Evolutionary conservation across 2,113 vertebrate genomes (phyloP), one percentile per base, ranked within the genome.

Genomic region (Scalopus aquaticus): DNA sequence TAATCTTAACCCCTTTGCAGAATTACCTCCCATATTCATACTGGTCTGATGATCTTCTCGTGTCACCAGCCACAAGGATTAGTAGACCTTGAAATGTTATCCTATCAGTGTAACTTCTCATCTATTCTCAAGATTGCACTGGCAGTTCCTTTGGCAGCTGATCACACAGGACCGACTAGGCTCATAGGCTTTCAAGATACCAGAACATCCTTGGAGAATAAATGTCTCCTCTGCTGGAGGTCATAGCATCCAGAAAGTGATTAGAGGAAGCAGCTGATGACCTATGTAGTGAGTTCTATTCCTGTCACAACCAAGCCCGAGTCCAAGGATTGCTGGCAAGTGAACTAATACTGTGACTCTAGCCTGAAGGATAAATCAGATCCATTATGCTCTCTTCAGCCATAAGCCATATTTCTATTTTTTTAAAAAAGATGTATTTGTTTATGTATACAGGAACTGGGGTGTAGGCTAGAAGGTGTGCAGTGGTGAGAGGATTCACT

Each of bases 21-120:
- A 69, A 84, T 95, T 92, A 19, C 58, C 67, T 93, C n/a, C n/a
- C 44, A 22, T 46, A 70, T 62, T 83, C 82, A 72, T 28, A 67
- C 72, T 67, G 30, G 20, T 60, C 76, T 86, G 74, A 28, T 96
- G 95, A 93, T 92, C 82, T 96, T 92, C 82, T 96, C 62, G 46
- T 93, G 72, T 90, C 69, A 37, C 62, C 16, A 42, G 37, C 44
- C 46, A 19, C 81, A 73, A 56, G 77, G 77, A 95, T 97, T 96
- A 96, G 58, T 30, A 78, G 82, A 28, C 46, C 77, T 95, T 95
- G 94, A 96, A 88, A 93, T 88, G 91, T 76, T 89, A 90, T 91
- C 91, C 93, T 62, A 22, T 89, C 49, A 4, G 15, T 90, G 2
- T 69, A 90, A 94, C 72, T 87, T 90, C 72, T 84, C 77, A n/a